Conservation (phyloP, 2,797 vertebrate genomes). For the Tenualosa thibaudeaui region DNA sequence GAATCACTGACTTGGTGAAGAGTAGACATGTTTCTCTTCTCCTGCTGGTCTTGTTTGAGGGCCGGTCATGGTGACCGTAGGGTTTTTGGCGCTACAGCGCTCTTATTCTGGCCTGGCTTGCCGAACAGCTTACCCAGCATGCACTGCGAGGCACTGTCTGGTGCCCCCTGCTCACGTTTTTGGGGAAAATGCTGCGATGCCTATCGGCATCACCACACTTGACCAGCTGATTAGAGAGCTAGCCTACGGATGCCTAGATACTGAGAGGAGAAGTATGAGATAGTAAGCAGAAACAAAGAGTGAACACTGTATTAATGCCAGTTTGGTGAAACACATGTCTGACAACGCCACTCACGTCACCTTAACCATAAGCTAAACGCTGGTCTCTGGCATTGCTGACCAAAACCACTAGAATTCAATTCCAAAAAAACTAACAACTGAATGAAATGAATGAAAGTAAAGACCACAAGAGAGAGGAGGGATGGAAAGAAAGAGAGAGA, state of each 20-base stretch:
- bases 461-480: background rate
- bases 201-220: background rate
- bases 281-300: background rate
- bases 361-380: too few relatives aligned
- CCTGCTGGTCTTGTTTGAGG: background rate
- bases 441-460: background rate
- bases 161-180: background rate
- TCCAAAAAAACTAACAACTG: too few relatives aligned
- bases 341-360: too few relatives aligned
- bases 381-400: too few relatives aligned
- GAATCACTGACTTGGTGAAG: too few relatives aligned
- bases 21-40: background rate
- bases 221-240: background rate
- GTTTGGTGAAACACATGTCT: background rate
- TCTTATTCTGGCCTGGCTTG: background rate
- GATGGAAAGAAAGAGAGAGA: background rate
- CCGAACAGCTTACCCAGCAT: background rate
- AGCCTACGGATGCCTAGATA: background rate
- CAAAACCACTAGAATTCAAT: too few relatives aligned
- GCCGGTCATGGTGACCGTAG: background rate
- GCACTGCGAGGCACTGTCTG: conserved; percentile 13
- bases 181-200: background rate
- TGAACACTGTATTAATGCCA: background rate
- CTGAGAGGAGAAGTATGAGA: background rate
- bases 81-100: background rate